Conservation (phyloP, 2,113 vertebrate species). For the Takifugu flavidus region DNA sequence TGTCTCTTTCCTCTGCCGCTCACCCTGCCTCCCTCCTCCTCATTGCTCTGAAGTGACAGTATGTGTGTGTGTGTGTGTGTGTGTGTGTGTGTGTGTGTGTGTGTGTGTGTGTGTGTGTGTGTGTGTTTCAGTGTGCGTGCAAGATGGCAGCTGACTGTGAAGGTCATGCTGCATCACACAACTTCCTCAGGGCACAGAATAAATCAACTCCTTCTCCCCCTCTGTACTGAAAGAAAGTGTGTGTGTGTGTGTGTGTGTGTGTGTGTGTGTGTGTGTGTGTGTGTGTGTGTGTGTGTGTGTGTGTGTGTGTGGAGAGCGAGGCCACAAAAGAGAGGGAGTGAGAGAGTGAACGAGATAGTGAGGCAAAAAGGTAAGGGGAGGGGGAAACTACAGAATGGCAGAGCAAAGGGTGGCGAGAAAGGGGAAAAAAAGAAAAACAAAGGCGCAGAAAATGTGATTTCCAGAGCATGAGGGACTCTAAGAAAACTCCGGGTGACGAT, state of each 20-base stretch:
- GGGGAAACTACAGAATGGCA: slow-evolving; percentile 31
- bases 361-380: slow-evolving; percentile 30
- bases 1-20: slow-evolving; percentile 40
- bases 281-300: slow-evolving; percentile 3
- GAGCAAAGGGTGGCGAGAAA: slow-evolving; percentile 51
- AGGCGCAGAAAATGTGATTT: slow-evolving; percentile 95
- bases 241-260: background rate
- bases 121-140: slow-evolving; percentile 3
- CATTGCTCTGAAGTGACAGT: slow-evolving; percentile 60
- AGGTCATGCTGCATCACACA: slow-evolving; percentile 96
- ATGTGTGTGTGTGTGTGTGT: slow-evolving; percentile 5
- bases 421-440: slow-evolving; percentile 55
- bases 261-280: slow-evolving; percentile 8
- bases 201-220: slow-evolving; percentile 90
- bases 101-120: slow-evolving; percentile 20
- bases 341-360: slow-evolving; percentile 33
- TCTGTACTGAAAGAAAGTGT: slow-evolving; percentile 37
- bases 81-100: slow-evolving; percentile 22
- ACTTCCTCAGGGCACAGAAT: slow-evolving; percentile 99
- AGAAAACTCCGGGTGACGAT: slow-evolving; percentile 94
- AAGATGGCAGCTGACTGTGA: slow-evolving; percentile 84
- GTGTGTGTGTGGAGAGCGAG: slow-evolving; percentile 24
- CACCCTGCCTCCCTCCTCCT: slow-evolving; percentile 45
- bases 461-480: slow-evolving; percentile 89
- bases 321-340: slow-evolving; percentile 22